These are phyloP conservation scores for Sylvilagus floridanus DNA, from an alignment of 2,797 vertebrate genomes.

Conservation along the genomic window DNA sequence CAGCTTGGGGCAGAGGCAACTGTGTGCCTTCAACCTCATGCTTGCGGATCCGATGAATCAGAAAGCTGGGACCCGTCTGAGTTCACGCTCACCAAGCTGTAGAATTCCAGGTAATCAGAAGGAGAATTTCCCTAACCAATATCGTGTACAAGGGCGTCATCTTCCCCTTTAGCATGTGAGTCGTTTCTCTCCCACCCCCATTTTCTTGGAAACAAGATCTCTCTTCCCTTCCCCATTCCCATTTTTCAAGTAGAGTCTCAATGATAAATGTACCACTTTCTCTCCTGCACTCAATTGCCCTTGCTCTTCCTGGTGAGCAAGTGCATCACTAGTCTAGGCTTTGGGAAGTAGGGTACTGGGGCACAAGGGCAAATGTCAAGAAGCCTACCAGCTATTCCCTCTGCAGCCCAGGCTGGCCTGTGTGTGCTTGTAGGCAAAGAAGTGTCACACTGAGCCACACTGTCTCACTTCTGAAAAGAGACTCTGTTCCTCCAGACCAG, in stretches of 20 bases:
- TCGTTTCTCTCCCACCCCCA: background rate
- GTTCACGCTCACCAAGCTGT: background rate
- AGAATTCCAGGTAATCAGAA: background rate
- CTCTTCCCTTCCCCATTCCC: too few relatives aligned
- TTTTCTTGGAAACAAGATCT: conserved; percentile 2
- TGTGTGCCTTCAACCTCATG: background rate
- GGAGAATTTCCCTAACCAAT: background rate
- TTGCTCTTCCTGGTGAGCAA: conserved; percentile 25
- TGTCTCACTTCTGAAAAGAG: conserved; percentile 5
- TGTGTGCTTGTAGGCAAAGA: background rate
- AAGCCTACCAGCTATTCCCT: background rate
- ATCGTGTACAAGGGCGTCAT: background rate
- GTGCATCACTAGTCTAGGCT: background rate
- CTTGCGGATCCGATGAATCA: conserved; percentile 65
- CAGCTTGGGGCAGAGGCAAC: conserved; percentile 40
- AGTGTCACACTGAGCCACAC: background rate
- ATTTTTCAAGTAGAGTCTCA: conserved; percentile 16
- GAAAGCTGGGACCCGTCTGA: conserved; percentile 60
- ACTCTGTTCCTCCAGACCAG: background rate
- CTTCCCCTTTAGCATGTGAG: background rate
- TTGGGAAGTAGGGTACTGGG: background rate
- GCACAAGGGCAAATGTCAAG: background rate
- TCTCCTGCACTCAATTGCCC: background rate
- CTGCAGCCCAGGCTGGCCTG: background rate
- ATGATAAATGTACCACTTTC: background rate